Conservation (phyloP, 2,113 vertebrate genomes). For the Australoheros scitulus region DNA sequence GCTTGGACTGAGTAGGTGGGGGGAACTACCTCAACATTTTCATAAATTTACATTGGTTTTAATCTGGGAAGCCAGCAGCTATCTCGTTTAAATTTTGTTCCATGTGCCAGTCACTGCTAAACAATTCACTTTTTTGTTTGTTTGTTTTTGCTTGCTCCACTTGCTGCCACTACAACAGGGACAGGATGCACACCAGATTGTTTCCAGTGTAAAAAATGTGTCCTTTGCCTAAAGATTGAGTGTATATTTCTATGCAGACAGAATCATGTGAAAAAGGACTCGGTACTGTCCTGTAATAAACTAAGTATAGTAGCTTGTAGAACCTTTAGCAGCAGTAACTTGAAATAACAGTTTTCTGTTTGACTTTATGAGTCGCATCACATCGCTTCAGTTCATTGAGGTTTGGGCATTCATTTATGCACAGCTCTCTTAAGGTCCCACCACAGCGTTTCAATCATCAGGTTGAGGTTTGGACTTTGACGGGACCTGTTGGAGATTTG, state of each 20-base stretch:
- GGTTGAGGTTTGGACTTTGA: neutral
- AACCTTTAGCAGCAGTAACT: neutral
- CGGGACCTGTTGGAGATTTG: neutral
- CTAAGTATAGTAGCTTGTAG: neutral
- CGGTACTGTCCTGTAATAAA: too few relatives aligned
- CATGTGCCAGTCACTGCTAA: accelerated
- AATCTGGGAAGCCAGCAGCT: neutral
- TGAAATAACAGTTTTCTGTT: neutral
- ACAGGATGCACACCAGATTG: neutral
- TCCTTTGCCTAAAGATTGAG: accelerated
- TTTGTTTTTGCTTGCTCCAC: too few relatives aligned
- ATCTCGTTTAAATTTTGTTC: neutral
- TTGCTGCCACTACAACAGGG: neutral
- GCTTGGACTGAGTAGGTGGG: neutral
- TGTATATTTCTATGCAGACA: neutral
- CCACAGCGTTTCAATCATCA: too few relatives aligned
- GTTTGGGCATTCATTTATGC: neutral
- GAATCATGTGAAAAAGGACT: neutral
- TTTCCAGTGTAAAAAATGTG: neutral
- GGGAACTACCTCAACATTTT: neutral
- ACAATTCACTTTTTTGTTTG: neutral
- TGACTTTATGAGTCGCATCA: neutral
- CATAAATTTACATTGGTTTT: neutral
- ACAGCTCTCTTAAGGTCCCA: neutral
- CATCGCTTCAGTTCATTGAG: accelerated